A percentile compares a stretch with the other conserved stretches of the same genome.
Conservation (phyloP, 2,797 vertebrate genomes). For the Poeciliopsis paucimaculata region DNA sequence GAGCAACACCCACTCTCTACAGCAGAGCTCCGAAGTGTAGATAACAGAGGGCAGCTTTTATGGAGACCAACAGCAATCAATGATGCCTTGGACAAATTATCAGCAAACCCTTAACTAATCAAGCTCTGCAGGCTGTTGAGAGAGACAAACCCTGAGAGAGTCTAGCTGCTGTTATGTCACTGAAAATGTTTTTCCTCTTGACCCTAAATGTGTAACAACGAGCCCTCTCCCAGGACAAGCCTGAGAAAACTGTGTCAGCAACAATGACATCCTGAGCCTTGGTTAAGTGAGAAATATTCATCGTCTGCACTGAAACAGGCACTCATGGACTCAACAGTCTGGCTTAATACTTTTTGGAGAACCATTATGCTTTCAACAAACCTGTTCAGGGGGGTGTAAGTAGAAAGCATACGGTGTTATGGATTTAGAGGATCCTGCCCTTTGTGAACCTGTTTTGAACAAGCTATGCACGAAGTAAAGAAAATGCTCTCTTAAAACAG, state of each 20-base stretch:
- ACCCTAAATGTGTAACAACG: slow-evolving; percentile 11
- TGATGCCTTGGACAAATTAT: slow-evolving; percentile 32
- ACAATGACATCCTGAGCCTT: neutral
- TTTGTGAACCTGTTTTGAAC: neutral
- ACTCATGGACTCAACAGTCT: neutral
- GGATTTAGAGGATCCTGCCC: slow-evolving; percentile 1
- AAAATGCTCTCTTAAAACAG: neutral
- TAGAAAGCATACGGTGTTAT: slow-evolving; percentile 1
- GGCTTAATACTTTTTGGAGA: neutral
- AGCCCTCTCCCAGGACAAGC: neutral
- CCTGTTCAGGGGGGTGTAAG: neutral
- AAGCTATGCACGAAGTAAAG: neutral
- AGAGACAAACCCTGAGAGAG: slow-evolving; percentile 14
- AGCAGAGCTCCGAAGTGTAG: slow-evolving; percentile 38
- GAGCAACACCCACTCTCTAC: slow-evolving; percentile 54
- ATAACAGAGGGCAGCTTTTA: slow-evolving; percentile 49
- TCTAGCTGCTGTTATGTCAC: slow-evolving; percentile 23
- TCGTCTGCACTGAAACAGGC: neutral
- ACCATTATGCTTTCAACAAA: slow-evolving; percentile 1
- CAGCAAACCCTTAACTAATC: slow-evolving; percentile 34
- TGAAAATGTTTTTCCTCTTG: slow-evolving; percentile 10
- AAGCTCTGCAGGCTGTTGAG: slow-evolving; percentile 16
- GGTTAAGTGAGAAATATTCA: neutral
- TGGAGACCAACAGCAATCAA: slow-evolving; percentile 48
- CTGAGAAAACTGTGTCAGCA: neutral